Evolutionary conservation across 2,113 vertebrate species (phyloP).

Genomic region (Sinocyclocheilus maitianheensis): DNA sequence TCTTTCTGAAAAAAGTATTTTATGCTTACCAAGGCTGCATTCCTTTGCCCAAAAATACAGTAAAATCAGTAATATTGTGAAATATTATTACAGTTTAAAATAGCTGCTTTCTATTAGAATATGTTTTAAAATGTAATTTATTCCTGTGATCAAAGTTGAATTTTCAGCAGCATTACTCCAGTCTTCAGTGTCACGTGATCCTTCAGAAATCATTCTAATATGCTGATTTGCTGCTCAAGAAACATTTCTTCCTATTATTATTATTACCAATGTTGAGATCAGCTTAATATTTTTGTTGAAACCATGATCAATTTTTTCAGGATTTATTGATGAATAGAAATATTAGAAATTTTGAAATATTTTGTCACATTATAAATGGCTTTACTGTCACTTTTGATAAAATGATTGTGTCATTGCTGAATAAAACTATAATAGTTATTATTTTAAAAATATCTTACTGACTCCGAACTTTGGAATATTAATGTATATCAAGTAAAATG

Average conservation of each 20-base stretch:
- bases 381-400: neutral
- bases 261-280: neutral
- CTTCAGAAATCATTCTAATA: neutral
- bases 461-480: neutral
- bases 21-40: neutral
- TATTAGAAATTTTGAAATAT: neutral
- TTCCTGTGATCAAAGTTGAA: neutral
- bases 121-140: neutral
- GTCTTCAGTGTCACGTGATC: constrained; percentile 11
- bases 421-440: neutral
- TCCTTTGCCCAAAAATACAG: neutral
- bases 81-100: neutral
- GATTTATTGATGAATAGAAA: neutral
- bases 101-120: neutral
- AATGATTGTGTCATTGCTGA: neutral
- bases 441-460: neutral
- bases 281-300: neutral
- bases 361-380: neutral
- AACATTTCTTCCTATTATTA: neutral
- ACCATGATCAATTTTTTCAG: neutral
- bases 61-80: neutral
- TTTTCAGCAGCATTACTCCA: neutral
- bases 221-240: neutral
- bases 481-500: neutral
- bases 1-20: too few relatives aligned